A percentile compares a stretch with the other conserved stretches of the same genome.
These are phyloP conservation scores for Apamea crenata DNA, from an alignment of 2,888 invertebrate genomes.

Conservation along the genomic window DNA sequence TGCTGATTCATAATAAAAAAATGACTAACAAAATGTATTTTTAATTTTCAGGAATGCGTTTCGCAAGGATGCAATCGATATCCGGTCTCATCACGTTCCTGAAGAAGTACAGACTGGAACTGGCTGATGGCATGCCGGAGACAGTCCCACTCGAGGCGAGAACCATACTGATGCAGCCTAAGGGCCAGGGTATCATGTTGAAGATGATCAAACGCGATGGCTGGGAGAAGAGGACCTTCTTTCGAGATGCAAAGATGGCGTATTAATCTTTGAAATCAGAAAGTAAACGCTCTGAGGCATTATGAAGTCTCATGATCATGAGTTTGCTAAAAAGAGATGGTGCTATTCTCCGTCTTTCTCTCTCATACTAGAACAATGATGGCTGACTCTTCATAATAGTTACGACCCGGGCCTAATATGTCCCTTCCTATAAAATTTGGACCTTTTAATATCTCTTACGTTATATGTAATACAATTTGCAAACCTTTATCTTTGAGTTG, in stretches of 20 bases:
- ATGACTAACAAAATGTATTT: background rate
- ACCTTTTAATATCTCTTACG: no score
- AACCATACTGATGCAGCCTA: conserved; percentile 40
- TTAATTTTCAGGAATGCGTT: conserved; percentile 28
- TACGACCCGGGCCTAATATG: no score
- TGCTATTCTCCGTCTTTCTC: background rate
- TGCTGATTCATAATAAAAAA: background rate
- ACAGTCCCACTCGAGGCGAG: conserved; percentile 46
- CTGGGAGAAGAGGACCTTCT: conserved; percentile 52
- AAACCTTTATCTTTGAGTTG: no score
- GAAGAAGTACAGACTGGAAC: conserved; percentile 69
- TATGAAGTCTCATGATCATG: background rate
- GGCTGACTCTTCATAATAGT: background rate
- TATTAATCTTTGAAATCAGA: background rate
- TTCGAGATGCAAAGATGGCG: background rate
- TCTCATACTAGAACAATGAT: background rate
- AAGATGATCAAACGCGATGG: conserved; percentile 56
- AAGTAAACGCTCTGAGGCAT: background rate
- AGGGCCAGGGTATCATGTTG: conserved; percentile 47
- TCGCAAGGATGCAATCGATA: conserved; percentile 72
- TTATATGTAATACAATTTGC: no score
- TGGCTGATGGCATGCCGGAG: conserved; percentile 66
- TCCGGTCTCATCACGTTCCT: conserved; percentile 72
- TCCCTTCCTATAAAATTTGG: fast-evolving
- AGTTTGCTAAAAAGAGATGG: background rate